phyloP scores from a whole-genome alignment of 1,140 invertebrate genomes.

The Temnothorax longispinosus region DNA sequence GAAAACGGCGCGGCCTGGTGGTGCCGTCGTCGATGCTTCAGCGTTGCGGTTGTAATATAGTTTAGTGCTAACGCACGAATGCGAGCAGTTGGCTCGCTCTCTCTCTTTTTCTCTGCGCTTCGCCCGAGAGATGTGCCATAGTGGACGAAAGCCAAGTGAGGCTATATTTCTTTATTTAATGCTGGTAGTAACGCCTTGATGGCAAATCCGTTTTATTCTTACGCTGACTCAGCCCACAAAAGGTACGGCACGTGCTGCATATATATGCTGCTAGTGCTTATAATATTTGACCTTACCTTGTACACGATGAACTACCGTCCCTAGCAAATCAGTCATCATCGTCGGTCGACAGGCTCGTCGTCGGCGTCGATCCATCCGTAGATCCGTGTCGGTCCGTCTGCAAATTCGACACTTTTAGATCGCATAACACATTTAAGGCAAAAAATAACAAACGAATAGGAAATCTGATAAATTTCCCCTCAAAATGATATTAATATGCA shows the following conservation, averaged over 20 bases:
- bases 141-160: constrained; percentile 72
- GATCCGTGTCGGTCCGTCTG: background rate
- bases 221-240: constrained; percentile 79
- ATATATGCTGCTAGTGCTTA: background rate
- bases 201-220: constrained; percentile 81
- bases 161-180: constrained; percentile 84
- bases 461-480: background rate
- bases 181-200: constrained; percentile 78
- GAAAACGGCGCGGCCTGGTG: constrained; percentile 38
- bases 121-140: constrained; percentile 60
- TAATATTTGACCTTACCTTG: background rate
- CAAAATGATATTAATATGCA: background rate
- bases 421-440: no score
- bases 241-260: constrained; percentile 24
- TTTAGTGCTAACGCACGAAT: constrained; percentile 80
- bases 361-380: background rate
- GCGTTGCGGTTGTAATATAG: constrained; percentile 79
- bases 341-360: background rate
- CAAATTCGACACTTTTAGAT: background rate
- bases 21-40: constrained; percentile 48
- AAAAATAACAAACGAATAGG: background rate
- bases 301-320: background rate
- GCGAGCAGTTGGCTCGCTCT: constrained; percentile 9
- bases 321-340: background rate
- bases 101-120: background rate